A percentile compares a stretch with the other conserved stretches of the same genome.
Evolutionary conservation across 1,140 invertebrate genomes (phyloP).

Genomic region (Belonocnema kinseyi): DNA sequence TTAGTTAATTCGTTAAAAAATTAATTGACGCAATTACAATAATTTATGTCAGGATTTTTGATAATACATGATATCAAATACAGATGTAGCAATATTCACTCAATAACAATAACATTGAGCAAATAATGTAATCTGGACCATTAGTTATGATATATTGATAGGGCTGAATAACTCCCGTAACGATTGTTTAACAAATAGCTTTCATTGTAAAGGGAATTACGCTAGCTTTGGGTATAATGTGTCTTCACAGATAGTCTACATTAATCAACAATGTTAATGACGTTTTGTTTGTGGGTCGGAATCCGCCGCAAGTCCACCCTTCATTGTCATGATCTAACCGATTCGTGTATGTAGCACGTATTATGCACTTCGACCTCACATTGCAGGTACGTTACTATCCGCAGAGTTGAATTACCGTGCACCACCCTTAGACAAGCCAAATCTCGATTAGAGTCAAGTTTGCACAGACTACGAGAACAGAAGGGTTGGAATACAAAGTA

Average conservation of each 20-base stretch:
- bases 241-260: slow-evolving; percentile 24
- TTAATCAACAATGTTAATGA: slow-evolving; percentile 31
- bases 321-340: slow-evolving; percentile 29
- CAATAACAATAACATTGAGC: too few species aligned
- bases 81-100: too few species aligned
- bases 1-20: slow-evolving; percentile 1
- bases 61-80: too few species aligned
- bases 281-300: slow-evolving; percentile 21
- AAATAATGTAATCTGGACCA: too few species aligned
- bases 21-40: slow-evolving; percentile 10
- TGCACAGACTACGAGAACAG: slow-evolving; percentile 18
- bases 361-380: slow-evolving; percentile 22
- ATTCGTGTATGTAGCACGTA: slow-evolving; percentile 30
- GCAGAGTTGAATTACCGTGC: slow-evolving; percentile 20
- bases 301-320: slow-evolving; percentile 27
- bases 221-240: slow-evolving; percentile 26
- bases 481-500: slow-evolving; percentile 8
- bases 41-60: not conserved
- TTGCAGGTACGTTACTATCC: slow-evolving; percentile 28
- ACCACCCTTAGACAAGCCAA: slow-evolving; percentile 26
- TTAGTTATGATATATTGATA: not conserved
- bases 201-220: slow-evolving; percentile 4
- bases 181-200: slow-evolving; percentile 20
- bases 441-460: slow-evolving; percentile 27
- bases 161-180: not conserved